Percentiles rank a stretch among this genome's conserved stretches.
Evolutionary conservation across 2,797 vertebrate genomes (phyloP).

Genomic region (Chelmon rostratus): DNA sequence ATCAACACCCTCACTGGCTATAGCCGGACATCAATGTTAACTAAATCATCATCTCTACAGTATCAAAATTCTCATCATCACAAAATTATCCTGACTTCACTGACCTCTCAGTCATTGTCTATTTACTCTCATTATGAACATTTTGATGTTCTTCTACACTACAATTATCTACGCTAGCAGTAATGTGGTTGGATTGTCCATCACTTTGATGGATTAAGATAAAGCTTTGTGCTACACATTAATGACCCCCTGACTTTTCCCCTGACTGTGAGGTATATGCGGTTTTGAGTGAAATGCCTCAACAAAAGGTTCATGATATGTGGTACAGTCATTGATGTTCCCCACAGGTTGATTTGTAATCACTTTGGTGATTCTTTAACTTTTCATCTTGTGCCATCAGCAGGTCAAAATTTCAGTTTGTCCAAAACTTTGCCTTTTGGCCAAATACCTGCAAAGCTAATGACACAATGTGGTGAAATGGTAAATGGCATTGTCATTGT

Average conservation of each 20-base stretch:
- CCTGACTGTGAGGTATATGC: too few species aligned
- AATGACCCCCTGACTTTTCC: neutral
- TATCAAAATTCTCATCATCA: constrained; percentile 3
- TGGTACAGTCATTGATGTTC: neutral
- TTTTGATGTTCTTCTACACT: neutral
- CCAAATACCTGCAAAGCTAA: neutral
- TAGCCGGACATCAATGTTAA: neutral
- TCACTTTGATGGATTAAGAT: neutral
- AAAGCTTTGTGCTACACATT: neutral
- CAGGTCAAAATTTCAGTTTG: neutral
- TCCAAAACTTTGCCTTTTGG: neutral
- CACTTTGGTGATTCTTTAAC: neutral
- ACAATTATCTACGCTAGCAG: neutral
- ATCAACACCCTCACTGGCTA: neutral
- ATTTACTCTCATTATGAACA: neutral
- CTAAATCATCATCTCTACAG: neutral
- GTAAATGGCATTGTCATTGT: neutral
- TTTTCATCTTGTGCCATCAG: neutral
- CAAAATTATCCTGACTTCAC: neutral
- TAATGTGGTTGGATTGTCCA: neutral
- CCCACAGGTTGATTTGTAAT: neutral
- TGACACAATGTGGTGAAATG: neutral
- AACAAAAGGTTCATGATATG: neutral
- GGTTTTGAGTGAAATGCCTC: too few species aligned
- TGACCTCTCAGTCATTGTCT: neutral